phyloP scores from a whole-genome alignment of 2,797 vertebrate species.

The Luscinia megarhynchos region DNA sequence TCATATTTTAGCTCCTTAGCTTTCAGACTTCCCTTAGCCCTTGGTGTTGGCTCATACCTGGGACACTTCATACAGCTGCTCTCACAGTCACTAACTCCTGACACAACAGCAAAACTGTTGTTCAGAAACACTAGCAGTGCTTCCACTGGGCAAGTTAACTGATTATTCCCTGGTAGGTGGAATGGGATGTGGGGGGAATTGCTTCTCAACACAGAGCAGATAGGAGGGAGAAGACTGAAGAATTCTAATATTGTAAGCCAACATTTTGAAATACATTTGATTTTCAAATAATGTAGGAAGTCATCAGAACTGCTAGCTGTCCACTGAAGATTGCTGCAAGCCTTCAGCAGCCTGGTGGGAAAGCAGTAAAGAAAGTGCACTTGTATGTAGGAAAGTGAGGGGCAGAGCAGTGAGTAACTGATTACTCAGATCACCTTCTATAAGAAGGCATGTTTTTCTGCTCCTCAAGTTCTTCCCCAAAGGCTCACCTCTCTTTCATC shows the following conservation, averaged over 20 bases:
- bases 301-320: neutral
- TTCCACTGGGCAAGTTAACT: neutral
- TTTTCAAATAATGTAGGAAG: neutral
- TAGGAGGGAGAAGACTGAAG: neutral
- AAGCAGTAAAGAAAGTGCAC: neutral
- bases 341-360: neutral
- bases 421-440: neutral
- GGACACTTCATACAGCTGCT: neutral
- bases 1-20: neutral
- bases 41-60: neutral
- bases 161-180: neutral
- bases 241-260: neutral
- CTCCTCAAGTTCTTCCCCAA: neutral
- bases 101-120: neutral
- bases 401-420: neutral
- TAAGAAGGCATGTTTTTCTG: neutral
- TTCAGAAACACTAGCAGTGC: neutral
- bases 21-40: neutral
- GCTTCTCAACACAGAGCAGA: neutral
- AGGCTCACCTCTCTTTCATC: neutral
- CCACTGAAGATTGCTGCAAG: neutral
- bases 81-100: neutral
- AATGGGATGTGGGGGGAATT: neutral
- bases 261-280: neutral
- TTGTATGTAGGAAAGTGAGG: neutral